Conservation (phyloP, 2,797 vertebrate genomes). For the Erethizon dorsatum region DNA sequence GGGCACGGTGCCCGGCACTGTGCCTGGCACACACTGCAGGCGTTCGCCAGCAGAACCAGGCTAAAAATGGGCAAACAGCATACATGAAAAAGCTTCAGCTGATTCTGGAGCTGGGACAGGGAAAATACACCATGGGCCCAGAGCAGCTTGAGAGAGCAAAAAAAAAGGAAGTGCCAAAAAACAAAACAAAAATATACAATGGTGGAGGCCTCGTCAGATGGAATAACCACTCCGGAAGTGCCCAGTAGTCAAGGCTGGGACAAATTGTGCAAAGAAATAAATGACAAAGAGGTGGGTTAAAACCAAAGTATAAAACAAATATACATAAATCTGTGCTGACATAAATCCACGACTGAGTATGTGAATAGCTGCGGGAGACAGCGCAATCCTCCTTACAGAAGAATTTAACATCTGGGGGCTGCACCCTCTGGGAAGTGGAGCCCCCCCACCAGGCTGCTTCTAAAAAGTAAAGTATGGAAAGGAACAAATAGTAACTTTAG, state of each 20-base stretch:
- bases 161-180: background rate
- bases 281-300: background rate
- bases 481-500: background rate
- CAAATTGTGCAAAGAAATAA: background rate
- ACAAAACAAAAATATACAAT: too few species aligned
- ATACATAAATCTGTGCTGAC: rapidly evolving
- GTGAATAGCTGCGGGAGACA: too few species aligned
- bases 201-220: background rate
- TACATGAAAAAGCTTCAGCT: background rate
- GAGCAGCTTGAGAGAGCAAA: background rate
- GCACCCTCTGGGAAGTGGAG: background rate
- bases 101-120: background rate
- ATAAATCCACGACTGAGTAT: background rate
- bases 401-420: background rate
- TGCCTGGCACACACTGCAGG: background rate
- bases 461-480: background rate
- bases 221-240: background rate
- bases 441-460: background rate
- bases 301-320: background rate
- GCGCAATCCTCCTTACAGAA: background rate
- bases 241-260: too few species aligned
- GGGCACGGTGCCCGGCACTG: background rate
- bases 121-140: background rate
- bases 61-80: background rate
- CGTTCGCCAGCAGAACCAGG: rapidly evolving